phyloP scores from a whole-genome alignment of 1,140 invertebrate genomes.

The Holcopasites calliopsidis region DNA sequence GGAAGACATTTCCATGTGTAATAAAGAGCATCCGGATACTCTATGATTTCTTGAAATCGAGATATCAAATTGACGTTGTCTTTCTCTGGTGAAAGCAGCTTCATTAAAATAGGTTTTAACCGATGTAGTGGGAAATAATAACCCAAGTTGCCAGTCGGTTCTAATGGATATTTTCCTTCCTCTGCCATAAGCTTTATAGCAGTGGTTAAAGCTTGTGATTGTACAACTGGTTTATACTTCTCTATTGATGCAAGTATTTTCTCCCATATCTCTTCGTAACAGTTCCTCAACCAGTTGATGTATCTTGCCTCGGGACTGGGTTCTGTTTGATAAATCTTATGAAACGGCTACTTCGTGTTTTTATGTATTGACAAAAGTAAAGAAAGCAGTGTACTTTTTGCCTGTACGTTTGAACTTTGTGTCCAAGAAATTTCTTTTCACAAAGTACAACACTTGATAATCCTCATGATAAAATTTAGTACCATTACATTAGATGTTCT shows the following conservation, averaged over 20 bases:
- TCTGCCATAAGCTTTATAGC: conserved; percentile 83
- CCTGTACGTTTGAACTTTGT: neutral
- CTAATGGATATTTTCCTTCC: conserved; percentile 84
- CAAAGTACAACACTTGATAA: conserved; percentile 25
- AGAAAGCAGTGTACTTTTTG: neutral
- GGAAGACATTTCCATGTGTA: conserved; percentile 81
- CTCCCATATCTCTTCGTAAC: conserved; percentile 82
- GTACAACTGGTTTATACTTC: conserved; percentile 78
- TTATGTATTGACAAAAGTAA: neutral
- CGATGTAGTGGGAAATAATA: conserved; percentile 82
- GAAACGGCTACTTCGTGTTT: conserved; percentile 8
- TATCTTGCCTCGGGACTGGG: conserved; percentile 82
- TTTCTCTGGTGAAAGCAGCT: conserved; percentile 80
- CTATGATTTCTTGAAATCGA: conserved; percentile 83
- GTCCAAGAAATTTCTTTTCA: conserved; percentile 1
- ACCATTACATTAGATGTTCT: neutral
- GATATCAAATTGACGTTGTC: conserved; percentile 79
- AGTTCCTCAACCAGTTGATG: conserved; percentile 81
- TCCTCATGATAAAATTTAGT: neutral
- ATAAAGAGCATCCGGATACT: conserved; percentile 84
- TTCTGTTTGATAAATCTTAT: conserved; percentile 70
- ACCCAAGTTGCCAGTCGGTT: conserved; percentile 75
- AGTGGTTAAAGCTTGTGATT: conserved; percentile 84
- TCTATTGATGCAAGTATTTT: conserved; percentile 80
- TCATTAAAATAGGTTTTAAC: conserved; percentile 82